Evolutionary conservation across 2,888 invertebrate species (phyloP).

Genomic region (Metalampra italica): DNA sequence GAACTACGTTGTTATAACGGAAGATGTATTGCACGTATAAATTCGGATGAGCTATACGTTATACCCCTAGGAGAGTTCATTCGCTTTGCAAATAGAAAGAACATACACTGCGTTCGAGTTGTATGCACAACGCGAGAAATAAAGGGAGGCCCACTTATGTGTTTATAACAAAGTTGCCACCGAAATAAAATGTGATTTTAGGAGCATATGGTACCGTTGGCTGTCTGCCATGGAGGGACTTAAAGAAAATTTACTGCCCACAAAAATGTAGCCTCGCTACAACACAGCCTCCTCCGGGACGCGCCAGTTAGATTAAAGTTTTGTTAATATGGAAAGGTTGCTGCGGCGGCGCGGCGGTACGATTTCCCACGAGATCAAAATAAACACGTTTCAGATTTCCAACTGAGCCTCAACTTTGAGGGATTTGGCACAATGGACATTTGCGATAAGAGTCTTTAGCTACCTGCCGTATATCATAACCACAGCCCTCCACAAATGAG

Average conservation of each 20-base stretch:
- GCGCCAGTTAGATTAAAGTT: slow-evolving; percentile 57
- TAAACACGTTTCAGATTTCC: slow-evolving; percentile 44
- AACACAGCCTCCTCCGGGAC: slow-evolving; percentile 34
- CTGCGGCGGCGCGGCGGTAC: slow-evolving; percentile 33
- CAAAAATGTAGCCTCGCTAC: slow-evolving; percentile 51
- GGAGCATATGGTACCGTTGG: slow-evolving; percentile 53
- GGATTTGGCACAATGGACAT: slow-evolving; percentile 29
- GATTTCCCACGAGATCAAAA: slow-evolving; percentile 54
- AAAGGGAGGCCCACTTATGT: slow-evolving; percentile 6
- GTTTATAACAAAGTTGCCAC: slow-evolving; percentile 40
- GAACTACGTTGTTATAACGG: slow-evolving; percentile 34
- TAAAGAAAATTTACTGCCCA: slow-evolving; percentile 64
- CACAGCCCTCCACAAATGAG: slow-evolving; percentile 20
- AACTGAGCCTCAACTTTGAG: slow-evolving; percentile 27
- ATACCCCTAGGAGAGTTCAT: slow-evolving; percentile 26
- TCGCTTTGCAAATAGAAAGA: slow-evolving; percentile 30
- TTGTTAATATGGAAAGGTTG: slow-evolving; percentile 59
- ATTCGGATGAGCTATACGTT: slow-evolving; percentile 35
- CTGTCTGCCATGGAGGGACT: slow-evolving; percentile 54
- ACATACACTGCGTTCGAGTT: slow-evolving; percentile 12
- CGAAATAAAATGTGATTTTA: slow-evolving; percentile 45
- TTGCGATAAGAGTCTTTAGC: slow-evolving; percentile 32
- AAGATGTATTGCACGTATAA: slow-evolving; percentile 40
- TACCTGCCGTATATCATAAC: slow-evolving; percentile 23
- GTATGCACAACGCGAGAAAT: not conserved